A percentile compares a stretch with the other conserved stretches of the same genome.
Evolutionary conservation across 2,797 vertebrate genomes (phyloP).

Genomic region (Gadopsis bispinosus): DNA sequence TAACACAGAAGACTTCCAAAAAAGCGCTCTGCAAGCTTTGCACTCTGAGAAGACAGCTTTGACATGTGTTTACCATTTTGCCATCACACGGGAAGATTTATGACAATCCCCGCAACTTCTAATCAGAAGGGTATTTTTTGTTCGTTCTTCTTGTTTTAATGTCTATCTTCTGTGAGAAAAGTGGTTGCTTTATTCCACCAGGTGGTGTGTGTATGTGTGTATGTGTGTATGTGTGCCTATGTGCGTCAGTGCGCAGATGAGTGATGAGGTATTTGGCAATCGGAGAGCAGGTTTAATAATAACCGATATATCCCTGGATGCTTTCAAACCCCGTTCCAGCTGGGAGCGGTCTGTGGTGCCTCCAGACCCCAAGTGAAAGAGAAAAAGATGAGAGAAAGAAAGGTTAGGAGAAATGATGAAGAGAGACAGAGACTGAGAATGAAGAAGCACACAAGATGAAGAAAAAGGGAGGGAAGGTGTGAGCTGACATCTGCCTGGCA

Average conservation of each 20-base stretch:
- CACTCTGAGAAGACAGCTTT: slow-evolving; percentile 61
- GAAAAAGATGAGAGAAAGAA: slow-evolving; percentile 53
- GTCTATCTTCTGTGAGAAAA: slow-evolving; percentile 70
- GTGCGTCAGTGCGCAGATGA: slow-evolving; percentile 41
- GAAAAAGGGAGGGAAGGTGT: slow-evolving; percentile 72
- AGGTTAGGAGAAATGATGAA: slow-evolving; percentile 52
- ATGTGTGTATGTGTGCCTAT: not conserved
- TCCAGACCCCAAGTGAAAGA: slow-evolving; percentile 64
- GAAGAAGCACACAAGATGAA: slow-evolving; percentile 50
- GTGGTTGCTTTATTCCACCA: slow-evolving; percentile 69
- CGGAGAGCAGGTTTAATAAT: slow-evolving; percentile 79
- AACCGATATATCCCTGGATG: slow-evolving; percentile 77
- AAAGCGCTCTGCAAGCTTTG: slow-evolving; percentile 46
- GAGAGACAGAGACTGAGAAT: slow-evolving; percentile 48
- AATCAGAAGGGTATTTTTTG: slow-evolving; percentile 75
- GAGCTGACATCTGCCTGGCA: slow-evolving; percentile 80
- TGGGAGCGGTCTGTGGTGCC: slow-evolving; percentile 74
- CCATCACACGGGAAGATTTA: slow-evolving; percentile 76
- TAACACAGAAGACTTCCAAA: slow-evolving; percentile 54
- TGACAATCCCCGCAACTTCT: slow-evolving; percentile 70
- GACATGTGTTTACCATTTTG: slow-evolving; percentile 81
- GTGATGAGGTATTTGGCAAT: slow-evolving; percentile 81
- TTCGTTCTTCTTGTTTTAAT: slow-evolving; percentile 66
- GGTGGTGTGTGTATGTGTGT: slow-evolving; percentile 66
- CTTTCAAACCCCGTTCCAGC: slow-evolving; percentile 72